Percentiles rank a stretch among this genome's conserved stretches.
phyloP scores from a whole-genome alignment of 2,888 invertebrate species.

The Mesochorus sp. region DNA sequence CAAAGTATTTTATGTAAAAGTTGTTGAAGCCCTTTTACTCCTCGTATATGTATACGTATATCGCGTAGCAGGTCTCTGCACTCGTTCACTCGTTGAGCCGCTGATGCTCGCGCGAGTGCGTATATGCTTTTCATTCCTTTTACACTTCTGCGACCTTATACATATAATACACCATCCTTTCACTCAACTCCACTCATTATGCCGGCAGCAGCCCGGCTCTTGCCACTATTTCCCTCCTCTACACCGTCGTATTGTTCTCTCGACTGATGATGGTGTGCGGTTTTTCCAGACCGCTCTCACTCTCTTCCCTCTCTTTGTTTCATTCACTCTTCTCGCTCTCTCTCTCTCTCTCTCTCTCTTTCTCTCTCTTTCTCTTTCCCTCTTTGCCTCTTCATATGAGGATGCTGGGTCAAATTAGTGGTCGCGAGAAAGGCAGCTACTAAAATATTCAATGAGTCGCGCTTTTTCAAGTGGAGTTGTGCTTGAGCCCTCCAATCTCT shows the following conservation, averaged over 20 bases:
- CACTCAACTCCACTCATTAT: conserved; percentile 42
- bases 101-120: neutral
- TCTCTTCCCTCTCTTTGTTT: neutral
- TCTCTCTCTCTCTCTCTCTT: neutral
- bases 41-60: conserved; percentile 2
- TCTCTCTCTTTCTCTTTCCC: neutral
- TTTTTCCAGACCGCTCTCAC: too few species aligned
- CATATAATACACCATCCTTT: conserved; percentile 22
- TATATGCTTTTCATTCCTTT: conserved; percentile 31
- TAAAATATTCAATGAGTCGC: conserved; percentile 55
- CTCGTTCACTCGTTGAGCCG: neutral
- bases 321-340: too few species aligned
- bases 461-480: conserved; percentile 10
- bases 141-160: conserved; percentile 15
- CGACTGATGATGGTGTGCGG: conserved; percentile 31
- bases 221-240: conserved; percentile 11
- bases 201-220: conserved; percentile 18
- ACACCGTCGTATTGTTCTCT: conserved; percentile 34
- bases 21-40: conserved; percentile 28
- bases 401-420: conserved; percentile 37
- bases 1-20: conserved; percentile 57
- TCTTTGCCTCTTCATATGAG: neutral
- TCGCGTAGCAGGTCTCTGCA: neutral
- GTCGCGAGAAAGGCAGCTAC: conserved; percentile 8
- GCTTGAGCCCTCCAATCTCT: neutral